Percentiles rank a stretch among this genome's conserved stretches.
These are phyloP conservation scores for Carettochelys insculpta DNA, from an alignment of 2,113 vertebrate species.

Conservation along the genomic window DNA sequence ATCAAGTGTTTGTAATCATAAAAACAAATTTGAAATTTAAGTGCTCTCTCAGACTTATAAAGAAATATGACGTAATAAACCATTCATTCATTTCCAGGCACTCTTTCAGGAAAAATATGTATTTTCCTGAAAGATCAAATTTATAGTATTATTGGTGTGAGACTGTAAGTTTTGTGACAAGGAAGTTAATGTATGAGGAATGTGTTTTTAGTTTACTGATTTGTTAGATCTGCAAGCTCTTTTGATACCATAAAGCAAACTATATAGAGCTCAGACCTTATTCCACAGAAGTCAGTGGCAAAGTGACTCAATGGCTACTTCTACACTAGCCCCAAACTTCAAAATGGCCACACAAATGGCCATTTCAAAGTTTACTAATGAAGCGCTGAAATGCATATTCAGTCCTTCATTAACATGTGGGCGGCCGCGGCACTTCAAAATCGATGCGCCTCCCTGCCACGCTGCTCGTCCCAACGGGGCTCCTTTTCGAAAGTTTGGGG, in stretches of 20 bases:
- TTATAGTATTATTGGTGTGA: not conserved
- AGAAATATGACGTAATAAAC: slow-evolving; percentile 6
- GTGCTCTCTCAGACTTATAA: slow-evolving; percentile 31
- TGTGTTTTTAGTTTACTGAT: not conserved
- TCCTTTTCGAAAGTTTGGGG: too few relatives aligned
- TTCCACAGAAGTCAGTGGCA: not conserved
- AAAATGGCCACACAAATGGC: too few relatives aligned
- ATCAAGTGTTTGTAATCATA: slow-evolving; percentile 57
- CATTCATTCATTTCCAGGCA: too few relatives aligned
- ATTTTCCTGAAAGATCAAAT: slow-evolving; percentile 27
- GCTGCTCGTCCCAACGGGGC: too few relatives aligned
- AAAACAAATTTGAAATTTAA: slow-evolving; percentile 59
- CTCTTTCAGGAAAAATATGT: too few relatives aligned
- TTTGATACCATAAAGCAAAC: not conserved
- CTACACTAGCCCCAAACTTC: too few relatives aligned
- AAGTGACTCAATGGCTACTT: not conserved
- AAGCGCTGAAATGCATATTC: too few relatives aligned
- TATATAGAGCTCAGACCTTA: not conserved
- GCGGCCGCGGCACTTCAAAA: too few relatives aligned
- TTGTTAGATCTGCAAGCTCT: not conserved
- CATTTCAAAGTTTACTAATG: too few relatives aligned
- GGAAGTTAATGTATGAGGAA: not conserved
- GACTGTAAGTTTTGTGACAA: not conserved
- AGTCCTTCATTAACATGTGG: too few relatives aligned
- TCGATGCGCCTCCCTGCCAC: too few relatives aligned